Percentiles rank a stretch among this genome's conserved stretches.
Conservation (phyloP, 2,888 invertebrate genomes). For the Pinctada fucata region DNA sequence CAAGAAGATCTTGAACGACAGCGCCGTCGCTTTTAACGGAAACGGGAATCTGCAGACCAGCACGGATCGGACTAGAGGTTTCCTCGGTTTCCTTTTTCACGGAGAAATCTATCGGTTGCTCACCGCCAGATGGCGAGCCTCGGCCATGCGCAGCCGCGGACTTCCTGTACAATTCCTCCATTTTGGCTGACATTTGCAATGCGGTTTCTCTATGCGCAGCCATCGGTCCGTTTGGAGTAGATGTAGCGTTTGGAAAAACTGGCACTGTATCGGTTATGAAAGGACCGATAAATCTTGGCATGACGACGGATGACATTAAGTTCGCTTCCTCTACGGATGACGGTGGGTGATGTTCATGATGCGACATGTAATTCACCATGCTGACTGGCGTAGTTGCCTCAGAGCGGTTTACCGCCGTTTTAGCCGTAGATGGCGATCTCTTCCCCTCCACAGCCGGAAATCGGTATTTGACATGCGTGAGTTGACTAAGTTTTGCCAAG, state of each 20-base stretch:
- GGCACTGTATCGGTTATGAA: constrained; percentile 60
- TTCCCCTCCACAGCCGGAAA: constrained; percentile 30
- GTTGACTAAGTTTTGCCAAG: constrained; percentile 36
- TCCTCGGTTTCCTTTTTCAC: constrained; percentile 49
- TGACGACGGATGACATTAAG: constrained; percentile 49
- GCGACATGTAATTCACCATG: constrained; percentile 36
- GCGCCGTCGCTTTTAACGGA: constrained; percentile 8
- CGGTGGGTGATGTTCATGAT: constrained; percentile 22
- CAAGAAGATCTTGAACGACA: constrained; percentile 25
- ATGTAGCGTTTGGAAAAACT: constrained; percentile 8
- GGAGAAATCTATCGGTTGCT: constrained; percentile 62
- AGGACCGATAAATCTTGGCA: constrained; percentile 68
- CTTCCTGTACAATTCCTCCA: constrained; percentile 2
- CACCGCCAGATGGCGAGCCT: constrained; percentile 5
- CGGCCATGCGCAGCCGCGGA: neutral
- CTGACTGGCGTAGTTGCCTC: constrained; percentile 35
- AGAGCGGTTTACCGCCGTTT: constrained; percentile 17
- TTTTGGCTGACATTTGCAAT: neutral
- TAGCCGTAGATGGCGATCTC: constrained; percentile 46
- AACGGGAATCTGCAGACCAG: constrained; percentile 1
- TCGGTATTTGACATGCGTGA: constrained; percentile 37
- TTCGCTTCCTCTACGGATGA: constrained; percentile 19
- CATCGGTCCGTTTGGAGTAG: constrained; percentile 14
- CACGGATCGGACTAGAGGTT: constrained; percentile 6
- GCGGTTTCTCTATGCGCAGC: neutral